phyloP scores from a whole-genome alignment of 1,140 invertebrate species.

The Drosophila ananassae region DNA sequence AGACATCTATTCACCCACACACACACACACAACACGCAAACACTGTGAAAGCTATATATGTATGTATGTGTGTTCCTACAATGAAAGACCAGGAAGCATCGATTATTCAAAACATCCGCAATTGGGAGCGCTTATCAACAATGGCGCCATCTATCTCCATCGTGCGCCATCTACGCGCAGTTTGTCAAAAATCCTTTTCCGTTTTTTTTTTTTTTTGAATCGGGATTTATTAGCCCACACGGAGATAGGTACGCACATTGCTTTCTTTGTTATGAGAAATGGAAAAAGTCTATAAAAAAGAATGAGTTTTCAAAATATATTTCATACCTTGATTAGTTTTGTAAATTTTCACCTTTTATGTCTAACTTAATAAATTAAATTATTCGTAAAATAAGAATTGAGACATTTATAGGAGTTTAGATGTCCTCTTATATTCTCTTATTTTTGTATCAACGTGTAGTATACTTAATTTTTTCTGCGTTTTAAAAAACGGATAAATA shows the following conservation, averaged over 20 bases:
- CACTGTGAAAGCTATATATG: neutral
- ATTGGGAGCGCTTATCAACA: slow-evolving; percentile 75
- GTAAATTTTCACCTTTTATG: neutral
- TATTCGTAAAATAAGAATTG: neutral
- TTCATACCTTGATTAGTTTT: neutral
- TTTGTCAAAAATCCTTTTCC: slow-evolving; percentile 66
- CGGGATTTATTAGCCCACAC: slow-evolving; percentile 33
- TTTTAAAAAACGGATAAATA: too few species aligned
- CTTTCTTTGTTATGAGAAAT: neutral
- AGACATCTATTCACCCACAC: neutral
- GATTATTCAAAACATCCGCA: slow-evolving; percentile 82
- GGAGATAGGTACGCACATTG: slow-evolving; percentile 14
- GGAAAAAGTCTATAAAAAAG: neutral
- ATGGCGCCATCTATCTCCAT: slow-evolving; percentile 62
- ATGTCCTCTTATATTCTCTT: too few species aligned
- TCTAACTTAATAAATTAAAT: too few species aligned
- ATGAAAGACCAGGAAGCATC: slow-evolving; percentile 65
- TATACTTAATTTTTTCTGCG: too few species aligned
- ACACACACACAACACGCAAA: slow-evolving; percentile 7
- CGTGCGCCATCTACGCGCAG: slow-evolving; percentile 58
- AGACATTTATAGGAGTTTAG: too few species aligned
- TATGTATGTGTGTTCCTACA: neutral
- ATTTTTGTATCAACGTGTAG: too few species aligned
- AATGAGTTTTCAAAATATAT: neutral
- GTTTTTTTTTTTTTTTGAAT: slow-evolving; percentile 30